Evolutionary conservation across 2,888 invertebrate species (phyloP), one percentile per base, ranked within the genome.

Genomic region (Drosophila siamana): DNA sequence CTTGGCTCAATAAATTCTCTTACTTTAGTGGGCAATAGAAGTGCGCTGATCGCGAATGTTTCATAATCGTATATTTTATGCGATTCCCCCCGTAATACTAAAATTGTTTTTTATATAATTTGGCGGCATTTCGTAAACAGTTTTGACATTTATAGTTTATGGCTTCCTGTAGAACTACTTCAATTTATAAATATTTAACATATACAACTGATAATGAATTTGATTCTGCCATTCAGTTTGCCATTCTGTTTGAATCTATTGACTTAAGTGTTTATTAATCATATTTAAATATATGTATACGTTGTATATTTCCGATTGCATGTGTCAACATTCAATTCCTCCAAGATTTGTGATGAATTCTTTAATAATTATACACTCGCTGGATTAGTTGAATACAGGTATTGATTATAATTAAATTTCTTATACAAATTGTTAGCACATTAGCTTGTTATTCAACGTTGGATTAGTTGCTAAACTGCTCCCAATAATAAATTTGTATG

Each of bases 401-500:
- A 30, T 16, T 16, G 13, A 13, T 15, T 36, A 50, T 19, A 13
- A 13, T 33, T 9, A 13, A 13, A 41, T n/a, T 50, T 5, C 16
- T 5, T 0, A 6, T 2, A 22, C 11, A 51, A 38, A 16, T 36
- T 28, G 19, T 26, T 30, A 22, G 9, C 2, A 43, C 52, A 28
- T 41, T 41, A 19, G 13, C n/a, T 41, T 28, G 16, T 13, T 54
- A n/a, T 19, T 51, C n/a, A 19, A 28, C 28, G 28, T 19, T 38
- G 36, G 15, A 6, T 38, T 13, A 15, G 36, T 38, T 38, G 36
- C 11, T 48, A 16, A 28, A 11, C 11, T 28, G 15, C 19, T 30
- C 7, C 26, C 19, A 4, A 52, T 9, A 54, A 30, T 43, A 43
- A 43, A 59, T 48, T 41, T n/a, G 30, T 51, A 22, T 41, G 41